Percentiles rank a stretch among this genome's conserved stretches.
phyloP scores from a whole-genome alignment of 1,140 invertebrate genomes.

The Reticulitermes speratus region DNA sequence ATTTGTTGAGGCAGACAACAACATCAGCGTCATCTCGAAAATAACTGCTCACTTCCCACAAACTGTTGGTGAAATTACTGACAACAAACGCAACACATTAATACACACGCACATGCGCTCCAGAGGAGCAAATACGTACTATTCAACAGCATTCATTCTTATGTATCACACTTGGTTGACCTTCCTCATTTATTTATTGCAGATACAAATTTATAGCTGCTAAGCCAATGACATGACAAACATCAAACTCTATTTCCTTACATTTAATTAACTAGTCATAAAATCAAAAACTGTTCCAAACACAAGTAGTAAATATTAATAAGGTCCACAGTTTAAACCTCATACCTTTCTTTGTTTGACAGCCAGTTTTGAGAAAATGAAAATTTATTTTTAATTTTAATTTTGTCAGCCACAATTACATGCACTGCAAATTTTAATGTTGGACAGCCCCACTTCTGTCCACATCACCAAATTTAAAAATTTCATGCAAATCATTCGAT shows the following conservation, averaged over 20 bases:
- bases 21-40: conserved; percentile 72
- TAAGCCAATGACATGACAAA: no score
- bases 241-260: not conserved
- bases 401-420: no score
- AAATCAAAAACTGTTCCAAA: no score
- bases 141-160: not conserved
- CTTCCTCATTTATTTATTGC: conserved; percentile 33
- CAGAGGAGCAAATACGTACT: not conserved
- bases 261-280: not conserved
- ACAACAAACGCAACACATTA: conserved; percentile 40
- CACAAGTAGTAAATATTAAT: no score
- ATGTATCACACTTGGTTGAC: not conserved
- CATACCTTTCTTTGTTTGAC: no score
- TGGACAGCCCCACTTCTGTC: no score
- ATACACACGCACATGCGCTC: not conserved
- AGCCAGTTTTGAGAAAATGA: no score
- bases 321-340: no score
- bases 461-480: no score
- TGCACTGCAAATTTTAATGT: no score
- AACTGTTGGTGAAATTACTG: conserved; percentile 76
- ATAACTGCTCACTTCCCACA: conserved; percentile 79
- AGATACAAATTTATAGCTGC: not conserved
- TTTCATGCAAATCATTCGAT: no score
- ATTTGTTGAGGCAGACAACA: conserved; percentile 66
- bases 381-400: no score